Evolutionary conservation across 2,888 invertebrate genomes (phyloP), one percentile per base, ranked within the genome.

Genomic region (Mamestra brassicae): DNA sequence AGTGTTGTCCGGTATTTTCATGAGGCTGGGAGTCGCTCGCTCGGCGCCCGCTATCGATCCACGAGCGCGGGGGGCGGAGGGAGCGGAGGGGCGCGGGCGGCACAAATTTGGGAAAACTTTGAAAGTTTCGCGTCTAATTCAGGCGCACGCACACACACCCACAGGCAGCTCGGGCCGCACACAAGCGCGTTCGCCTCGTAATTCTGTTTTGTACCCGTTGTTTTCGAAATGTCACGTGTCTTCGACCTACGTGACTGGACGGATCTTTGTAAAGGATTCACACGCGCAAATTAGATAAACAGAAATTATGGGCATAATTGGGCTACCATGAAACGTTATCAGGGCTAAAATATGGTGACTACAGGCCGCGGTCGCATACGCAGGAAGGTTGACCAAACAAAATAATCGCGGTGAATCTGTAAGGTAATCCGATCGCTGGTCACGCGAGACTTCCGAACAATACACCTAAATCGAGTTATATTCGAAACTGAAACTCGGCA

Each of bases 51-150:
- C 87, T 96, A 96, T 96, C 95, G 95, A 95, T 95, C 95, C 91
- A 87, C 90, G 89, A 89, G 90, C 83, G 89, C 90, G 90, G 84
- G 90, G 88, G 86, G 90, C 82, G 88, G 90, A 90, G 84, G 90
- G 90, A 88, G 87, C 78, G 85, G 90, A 89, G 85, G 91, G 91
- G 89, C 90, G 89, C 85, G 90, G 92, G 95, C 93, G 95, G 94
- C 93, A 94, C 93, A 95, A 96, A 96, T 96, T 96, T 96, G 96
- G 96, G 96, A 96, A 96, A 96, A 96, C 96, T 96, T 96, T 96
- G 96, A 96, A 96, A 96, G 96, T 96, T 96, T 96, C 95, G 94
- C 96, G 96, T 96, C 96, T 96, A 96, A 96, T 96, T 96, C 96
- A 96, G 95, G 96, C 96, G 95, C 96, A 95, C 96, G 95, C 96